Evolutionary conservation across 2,888 invertebrate genomes (phyloP).

Genomic region (Apodemia zela): DNA sequence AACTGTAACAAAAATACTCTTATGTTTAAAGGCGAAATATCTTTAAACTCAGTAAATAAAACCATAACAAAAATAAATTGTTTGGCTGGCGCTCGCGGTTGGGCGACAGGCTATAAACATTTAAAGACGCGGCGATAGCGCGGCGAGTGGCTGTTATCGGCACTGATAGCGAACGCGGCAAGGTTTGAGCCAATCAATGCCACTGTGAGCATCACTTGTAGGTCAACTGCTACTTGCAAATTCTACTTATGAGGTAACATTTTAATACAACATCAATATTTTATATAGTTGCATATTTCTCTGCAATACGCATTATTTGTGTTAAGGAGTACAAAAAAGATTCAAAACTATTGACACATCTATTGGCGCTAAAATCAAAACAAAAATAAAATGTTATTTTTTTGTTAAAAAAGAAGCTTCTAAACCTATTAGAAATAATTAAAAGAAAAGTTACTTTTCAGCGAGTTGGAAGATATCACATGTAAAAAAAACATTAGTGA

Average conservation of each 20-base stretch:
- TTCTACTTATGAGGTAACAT: constrained; percentile 12
- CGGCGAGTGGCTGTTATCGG: constrained; percentile 15
- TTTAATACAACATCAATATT: not conserved
- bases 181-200: constrained; percentile 22
- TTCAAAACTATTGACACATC: too few relatives aligned
- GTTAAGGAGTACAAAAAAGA: too few relatives aligned
- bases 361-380: too few relatives aligned
- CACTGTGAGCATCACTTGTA: constrained; percentile 16
- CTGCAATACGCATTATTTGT: too few relatives aligned
- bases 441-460: too few relatives aligned
- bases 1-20: not conserved
- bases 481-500: too few relatives aligned
- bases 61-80: constrained; percentile 15
- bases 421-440: too few relatives aligned
- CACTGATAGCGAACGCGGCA: constrained; percentile 20
- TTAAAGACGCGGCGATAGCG: constrained; percentile 20
- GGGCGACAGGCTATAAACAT: not conserved
- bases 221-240: constrained; percentile 19
- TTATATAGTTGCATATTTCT: not conserved
- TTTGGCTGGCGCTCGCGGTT: not conserved
- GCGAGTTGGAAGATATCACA: too few relatives aligned
- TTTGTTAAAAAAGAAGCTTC: too few relatives aligned
- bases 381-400: too few relatives aligned
- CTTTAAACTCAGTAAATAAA: constrained; percentile 1
- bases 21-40: not conserved